Base-by-base conservation (phyloP, 2,888 invertebrate species). In the Carabus problematicus region DNA sequence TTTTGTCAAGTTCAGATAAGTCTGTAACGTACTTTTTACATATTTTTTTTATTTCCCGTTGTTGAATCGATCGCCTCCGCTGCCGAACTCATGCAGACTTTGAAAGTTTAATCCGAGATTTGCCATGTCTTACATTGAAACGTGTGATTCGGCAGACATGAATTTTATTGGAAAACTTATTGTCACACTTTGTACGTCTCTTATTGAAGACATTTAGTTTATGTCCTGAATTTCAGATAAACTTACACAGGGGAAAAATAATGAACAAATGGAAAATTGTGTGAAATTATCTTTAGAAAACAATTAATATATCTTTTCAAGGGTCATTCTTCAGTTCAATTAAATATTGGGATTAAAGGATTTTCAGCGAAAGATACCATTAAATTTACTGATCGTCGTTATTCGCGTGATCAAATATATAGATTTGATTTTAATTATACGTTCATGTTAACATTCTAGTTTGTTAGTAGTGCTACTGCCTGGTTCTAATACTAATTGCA, bases 161-260 rank as follows among this genome's bases (percentile, higher is more conserved):
- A 54, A 47, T 64, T 64, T 64, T 64, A 64, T 64, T 64, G 64
- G 52, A 64, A 56, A 64, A 64, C 55, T 64, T 64, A 64, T 64
- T 45, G 64, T 52, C 52, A 6, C 29, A 29, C 29, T 29, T 29
- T 29, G 29, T 29, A 29, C 29, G 29, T 6, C 6, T 29, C 29
- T 2, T 3, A 29, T 6, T 29, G 29, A 29, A 29, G 29, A 29
- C 29, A 6, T 29, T 29, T 29, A 29, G 3, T 29, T 29, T 29
- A 29, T 29, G 29, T 29, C 3, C 6, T 29, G 29, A 29, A 29
- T 29, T 29, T 6, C 29, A 3, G 29, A 29, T 2, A 29, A 29
- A 29, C 29, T 2, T 29, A 29, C 29, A 6, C 6, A 6, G 29
- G 29, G 29, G 29, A 29, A 29, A 29, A 29, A 29, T 29, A 29